Evolutionary conservation across 2,888 invertebrate genomes (phyloP), one percentile per base, ranked within the genome.

Genomic region (Lycocerus yunnanus): DNA sequence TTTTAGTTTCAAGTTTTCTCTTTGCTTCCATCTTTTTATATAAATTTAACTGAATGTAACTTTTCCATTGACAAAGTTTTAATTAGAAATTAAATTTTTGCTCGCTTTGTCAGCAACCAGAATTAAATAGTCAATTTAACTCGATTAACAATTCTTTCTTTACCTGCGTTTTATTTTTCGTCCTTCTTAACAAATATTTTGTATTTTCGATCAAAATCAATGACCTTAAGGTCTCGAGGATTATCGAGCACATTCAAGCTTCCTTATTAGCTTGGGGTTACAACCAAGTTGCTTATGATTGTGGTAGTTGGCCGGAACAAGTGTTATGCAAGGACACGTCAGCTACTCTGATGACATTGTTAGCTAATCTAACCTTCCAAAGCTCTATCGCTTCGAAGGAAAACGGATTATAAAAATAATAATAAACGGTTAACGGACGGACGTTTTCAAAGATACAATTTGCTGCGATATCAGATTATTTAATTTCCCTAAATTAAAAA

Each of bases 51-150:
- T 68, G 8, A 6, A 16, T n/a, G 9, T 58, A 68, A 68, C 58
- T 68, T 68, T 20, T 16, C 24, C 20, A 15, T 60, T 60, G 58
- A 21, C 68, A 16, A 68, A 68, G 68, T 68, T 59, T 68, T 59
- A 68, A 68, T 68, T 59, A 60, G 21, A 18, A 68, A 68, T 68
- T 68, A 68, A 18, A 68, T 68, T 68, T 24, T 14, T 59, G 16
- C n/a, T 60, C n/a, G 43, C 43, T 43, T 43, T 43, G n/a, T 43
- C 43, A 43, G 27, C n/a, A 27, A 43, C 43, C 43, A 43, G 43
- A 43, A n/a, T 27, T 27, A 27, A 27, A 27, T n/a, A 27, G 13
- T n/a, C 27, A 4, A 11, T 27, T 27, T 27, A 27, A 27, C 13
- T 27, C 13, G 43, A n/a, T 4, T n/a, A 27, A 27, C 27, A 43